A percentile compares a stretch with the other conserved stretches of the same genome.
Evolutionary conservation across 1,140 invertebrate genomes (phyloP).

Genomic region (Brachionus calyciflorus): DNA sequence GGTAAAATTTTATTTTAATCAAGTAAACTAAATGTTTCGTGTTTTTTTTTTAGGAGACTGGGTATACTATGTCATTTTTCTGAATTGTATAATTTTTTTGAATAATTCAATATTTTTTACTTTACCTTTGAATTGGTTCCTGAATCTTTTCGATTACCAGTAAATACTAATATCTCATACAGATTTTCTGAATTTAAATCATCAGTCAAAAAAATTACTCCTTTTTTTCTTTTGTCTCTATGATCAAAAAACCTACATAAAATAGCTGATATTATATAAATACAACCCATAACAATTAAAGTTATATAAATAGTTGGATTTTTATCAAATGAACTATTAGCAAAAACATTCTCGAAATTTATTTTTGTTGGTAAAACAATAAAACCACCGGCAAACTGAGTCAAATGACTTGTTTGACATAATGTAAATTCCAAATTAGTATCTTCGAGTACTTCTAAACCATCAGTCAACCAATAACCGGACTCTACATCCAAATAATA

Average conservation of each 20-base stretch:
- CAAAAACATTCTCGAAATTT: constrained; percentile 59
- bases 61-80: too few relatives aligned
- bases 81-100: too few relatives aligned
- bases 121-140: constrained; percentile 62
- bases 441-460: constrained; percentile 51
- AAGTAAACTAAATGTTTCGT: too few relatives aligned
- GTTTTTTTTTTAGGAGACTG: too few relatives aligned
- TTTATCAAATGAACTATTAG: constrained; percentile 62
- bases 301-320: constrained; percentile 65
- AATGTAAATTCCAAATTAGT: constrained; percentile 51
- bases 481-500: constrained; percentile 48
- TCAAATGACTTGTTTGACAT: constrained; percentile 58
- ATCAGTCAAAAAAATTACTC: constrained; percentile 51
- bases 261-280: constrained; percentile 61
- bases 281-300: constrained; percentile 60
- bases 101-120: too few relatives aligned
- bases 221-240: constrained; percentile 60
- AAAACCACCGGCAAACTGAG: constrained; percentile 59
- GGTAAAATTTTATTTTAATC: too few relatives aligned
- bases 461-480: constrained; percentile 50
- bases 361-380: constrained; percentile 59
- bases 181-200: constrained; percentile 62
- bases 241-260: constrained; percentile 62
- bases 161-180: constrained; percentile 64
- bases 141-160: constrained; percentile 62